These are phyloP conservation scores for Drosophila tsacasi DNA, from an alignment of 1,140 invertebrate species.

Conservation along the genomic window DNA sequence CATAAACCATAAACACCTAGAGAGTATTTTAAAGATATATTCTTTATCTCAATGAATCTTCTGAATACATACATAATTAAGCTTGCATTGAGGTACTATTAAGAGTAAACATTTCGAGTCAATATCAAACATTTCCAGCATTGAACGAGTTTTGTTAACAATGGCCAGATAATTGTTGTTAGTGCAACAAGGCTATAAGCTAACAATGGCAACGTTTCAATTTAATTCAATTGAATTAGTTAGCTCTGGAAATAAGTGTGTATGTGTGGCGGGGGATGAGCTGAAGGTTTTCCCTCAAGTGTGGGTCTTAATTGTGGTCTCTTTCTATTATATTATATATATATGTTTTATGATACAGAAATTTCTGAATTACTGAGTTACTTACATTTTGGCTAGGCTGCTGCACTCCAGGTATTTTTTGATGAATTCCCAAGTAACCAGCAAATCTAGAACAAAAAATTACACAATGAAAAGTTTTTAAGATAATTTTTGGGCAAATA, in stretches of 20 bases:
- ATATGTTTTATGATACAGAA: not conserved
- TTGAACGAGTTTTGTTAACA: conserved; percentile 30
- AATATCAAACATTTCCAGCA: conserved; percentile 15
- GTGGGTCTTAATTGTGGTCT: not conserved
- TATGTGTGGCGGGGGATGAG: not conserved
- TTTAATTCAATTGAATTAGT: conserved; percentile 18
- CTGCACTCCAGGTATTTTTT: not conserved
- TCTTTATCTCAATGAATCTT: not conserved
- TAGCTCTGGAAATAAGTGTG: conserved; percentile 9
- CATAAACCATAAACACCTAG: not conserved
- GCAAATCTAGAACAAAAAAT: not conserved
- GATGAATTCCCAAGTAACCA: not conserved
- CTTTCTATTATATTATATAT: too few species aligned
- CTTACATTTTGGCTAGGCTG: not conserved
- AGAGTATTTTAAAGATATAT: not conserved
- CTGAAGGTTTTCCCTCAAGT: not conserved
- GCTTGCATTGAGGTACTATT: conserved; percentile 1
- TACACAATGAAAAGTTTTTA: too few species aligned
- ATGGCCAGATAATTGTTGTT: conserved; percentile 28
- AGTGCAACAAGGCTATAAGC: conserved; percentile 19
- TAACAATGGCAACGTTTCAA: conserved; percentile 11
- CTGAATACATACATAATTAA: conserved; percentile 1
- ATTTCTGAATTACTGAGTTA: not conserved
- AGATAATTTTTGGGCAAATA: too few species aligned
- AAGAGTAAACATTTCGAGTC: conserved; percentile 1